Conservation (phyloP, 2,113 vertebrate species). For the Aldabrachelys gigantea region DNA sequence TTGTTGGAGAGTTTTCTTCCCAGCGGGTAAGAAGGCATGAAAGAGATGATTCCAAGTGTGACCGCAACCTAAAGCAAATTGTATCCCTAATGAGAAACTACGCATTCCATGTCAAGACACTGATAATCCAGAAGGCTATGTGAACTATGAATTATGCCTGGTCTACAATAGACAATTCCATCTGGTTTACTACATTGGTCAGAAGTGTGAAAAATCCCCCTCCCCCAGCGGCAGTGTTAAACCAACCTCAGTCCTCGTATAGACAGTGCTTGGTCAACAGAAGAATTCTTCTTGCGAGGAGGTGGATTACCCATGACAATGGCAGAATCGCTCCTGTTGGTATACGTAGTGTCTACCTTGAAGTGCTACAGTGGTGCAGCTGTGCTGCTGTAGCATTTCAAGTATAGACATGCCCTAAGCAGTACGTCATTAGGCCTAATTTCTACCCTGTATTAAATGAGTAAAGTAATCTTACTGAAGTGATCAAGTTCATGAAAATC, state of each 20-base stretch:
- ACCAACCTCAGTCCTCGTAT: background rate
- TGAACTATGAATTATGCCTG: background rate
- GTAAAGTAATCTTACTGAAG: background rate
- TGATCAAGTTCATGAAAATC: background rate
- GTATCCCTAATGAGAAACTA: background rate
- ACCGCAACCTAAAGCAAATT: background rate
- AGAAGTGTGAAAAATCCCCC: too few species aligned
- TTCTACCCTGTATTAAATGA: background rate
- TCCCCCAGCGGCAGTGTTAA: accelerated
- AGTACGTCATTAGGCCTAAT: background rate
- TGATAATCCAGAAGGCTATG: background rate
- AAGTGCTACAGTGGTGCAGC: too few species aligned
- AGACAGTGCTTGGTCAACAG: background rate
- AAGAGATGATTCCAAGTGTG: background rate
- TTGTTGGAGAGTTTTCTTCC: background rate
- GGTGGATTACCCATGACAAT: background rate
- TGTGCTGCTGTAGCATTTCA: too few species aligned
- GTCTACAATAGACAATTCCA: too few species aligned
- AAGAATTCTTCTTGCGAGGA: too few species aligned
- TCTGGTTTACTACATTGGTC: too few species aligned
- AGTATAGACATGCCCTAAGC: background rate
- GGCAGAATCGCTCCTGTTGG: background rate
- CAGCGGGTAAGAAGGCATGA: background rate
- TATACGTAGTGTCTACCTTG: background rate
- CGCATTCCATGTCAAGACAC: background rate